Base-by-base conservation (phyloP, 2,797 vertebrate genomes). In the Neomorphus geoffroyi region DNA sequence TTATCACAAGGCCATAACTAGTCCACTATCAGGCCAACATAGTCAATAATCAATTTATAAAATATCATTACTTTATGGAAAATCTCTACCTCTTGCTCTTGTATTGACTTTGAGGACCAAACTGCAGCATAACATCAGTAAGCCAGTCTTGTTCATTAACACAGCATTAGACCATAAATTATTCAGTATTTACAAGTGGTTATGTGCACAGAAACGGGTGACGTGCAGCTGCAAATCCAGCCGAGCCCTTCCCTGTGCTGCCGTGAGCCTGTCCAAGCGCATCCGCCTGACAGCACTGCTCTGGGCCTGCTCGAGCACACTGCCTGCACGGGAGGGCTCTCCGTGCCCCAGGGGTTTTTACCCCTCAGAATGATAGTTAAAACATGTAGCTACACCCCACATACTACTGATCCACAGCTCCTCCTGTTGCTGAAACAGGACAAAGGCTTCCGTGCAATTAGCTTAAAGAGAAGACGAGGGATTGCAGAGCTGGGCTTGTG, bases 1-100 rank as follows among this genome's bases (percentile, higher is more conserved):
- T 95, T 89, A 90, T 95, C 88, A 94, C 10, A 46, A 81, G 27
- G 35, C 13, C 18, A 69, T 91, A 92, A 43, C 18, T 58, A 93
- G 30, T 18, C 26, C 23, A 23, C 32, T 80, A 78, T 65, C 21
- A 62, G 16, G 30, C 33, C 64, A 93, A 81, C 70, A 79, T 80
- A 86, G 96, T 95, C 93, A 96, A 95, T 86, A 87, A 97, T 95
- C 86, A 95, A 92, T 96, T 95, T 92, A 77, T 93, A 83, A 96
- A 93, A 92, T 95, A 92, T 84, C 37, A 71, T 93, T 96, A 50
- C 41, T 86, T 85, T 88, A 92, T 27, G 83, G 56, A 89, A 97
- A 90, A 78, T 79, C 57, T 83, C n/a, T 62, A 83, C 39, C 45
- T 83, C 5, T 85, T 93, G 96, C 58, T 39, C 51, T 30, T 56